A percentile compares a stretch with the other conserved stretches of the same genome.
phyloP scores from a whole-genome alignment of 2,797 vertebrate species.

The Oreonectes daqikongensis region DNA sequence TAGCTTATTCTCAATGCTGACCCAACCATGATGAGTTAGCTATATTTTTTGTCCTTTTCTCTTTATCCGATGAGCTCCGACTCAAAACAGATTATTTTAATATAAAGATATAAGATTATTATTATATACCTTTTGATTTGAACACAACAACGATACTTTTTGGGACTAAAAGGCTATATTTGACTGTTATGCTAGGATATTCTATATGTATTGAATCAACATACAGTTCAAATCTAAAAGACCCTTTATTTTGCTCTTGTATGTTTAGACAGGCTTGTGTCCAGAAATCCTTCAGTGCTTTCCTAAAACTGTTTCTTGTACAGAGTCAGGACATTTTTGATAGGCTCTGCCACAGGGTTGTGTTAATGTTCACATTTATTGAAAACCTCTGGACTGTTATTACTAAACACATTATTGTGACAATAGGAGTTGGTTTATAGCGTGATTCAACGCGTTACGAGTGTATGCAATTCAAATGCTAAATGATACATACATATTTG shows the following conservation, averaged over 20 bases:
- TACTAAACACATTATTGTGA: neutral
- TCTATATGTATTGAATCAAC: conserved; percentile 59
- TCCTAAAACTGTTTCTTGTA: conserved; percentile 58
- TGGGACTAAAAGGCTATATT: conserved; percentile 51
- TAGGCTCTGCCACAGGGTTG: conserved; percentile 11
- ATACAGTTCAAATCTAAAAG: conserved; percentile 54
- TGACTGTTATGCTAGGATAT: conserved; percentile 41
- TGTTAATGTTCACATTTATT: conserved; percentile 25
- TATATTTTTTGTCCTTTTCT: conserved; percentile 58
- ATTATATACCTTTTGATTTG: conserved; percentile 1
- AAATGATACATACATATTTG: too few species aligned
- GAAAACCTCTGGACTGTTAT: too few species aligned
- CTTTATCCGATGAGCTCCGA: conserved; percentile 8
- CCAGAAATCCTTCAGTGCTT: conserved; percentile 61
- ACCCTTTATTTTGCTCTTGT: conserved; percentile 58
- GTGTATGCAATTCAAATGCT: neutral
- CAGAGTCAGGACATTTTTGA: conserved; percentile 5
- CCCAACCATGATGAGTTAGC: conserved; percentile 35
- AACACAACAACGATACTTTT: conserved; percentile 15
- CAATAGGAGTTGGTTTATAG: conserved; percentile 1
- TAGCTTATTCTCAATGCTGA: conserved; percentile 39
- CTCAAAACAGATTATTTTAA: neutral
- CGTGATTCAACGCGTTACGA: neutral
- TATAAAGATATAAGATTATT: too few species aligned
- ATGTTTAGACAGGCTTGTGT: conserved; percentile 56